Percentiles rank a stretch among this genome's conserved stretches.
These are phyloP conservation scores for Frankliniella intonsa DNA, from an alignment of 2,888 invertebrate genomes.

Conservation along the genomic window DNA sequence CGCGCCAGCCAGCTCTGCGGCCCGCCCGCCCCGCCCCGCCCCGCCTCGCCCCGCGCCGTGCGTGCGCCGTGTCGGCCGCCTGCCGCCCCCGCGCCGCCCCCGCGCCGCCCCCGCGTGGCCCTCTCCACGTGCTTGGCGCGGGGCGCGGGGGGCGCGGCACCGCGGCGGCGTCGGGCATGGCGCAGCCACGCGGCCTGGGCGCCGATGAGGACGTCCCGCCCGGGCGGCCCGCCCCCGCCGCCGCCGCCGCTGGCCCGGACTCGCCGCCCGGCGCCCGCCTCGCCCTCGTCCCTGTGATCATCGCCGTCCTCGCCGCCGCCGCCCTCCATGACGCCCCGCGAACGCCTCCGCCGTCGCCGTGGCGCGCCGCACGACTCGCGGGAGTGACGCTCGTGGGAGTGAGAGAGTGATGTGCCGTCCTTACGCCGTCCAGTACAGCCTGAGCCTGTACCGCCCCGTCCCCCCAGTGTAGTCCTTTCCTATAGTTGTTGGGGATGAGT, in stretches of 20 bases:
- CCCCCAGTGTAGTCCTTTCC: neutral
- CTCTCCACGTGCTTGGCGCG: neutral
- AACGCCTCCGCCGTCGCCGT: neutral
- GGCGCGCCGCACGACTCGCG: too few species aligned
- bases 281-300: neutral
- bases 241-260: neutral
- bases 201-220: neutral
- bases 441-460: neutral
- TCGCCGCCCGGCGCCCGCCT: neutral
- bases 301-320: neutral
- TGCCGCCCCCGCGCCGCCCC: neutral
- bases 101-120: neutral
- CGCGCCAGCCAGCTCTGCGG: neutral
- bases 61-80: neutral
- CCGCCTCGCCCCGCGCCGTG: neutral
- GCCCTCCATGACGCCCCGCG: neutral
- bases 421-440: neutral
- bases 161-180: neutral
- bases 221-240: too few species aligned
- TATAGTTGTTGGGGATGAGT: slow-evolving; percentile 7
- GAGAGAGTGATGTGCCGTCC: neutral
- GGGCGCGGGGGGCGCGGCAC: slow-evolving; percentile 3
- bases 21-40: neutral
- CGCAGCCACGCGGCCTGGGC: neutral
- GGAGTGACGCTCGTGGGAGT: too few species aligned